phyloP scores from a whole-genome alignment of 1,140 invertebrate species.

The Orchesella cincta region DNA sequence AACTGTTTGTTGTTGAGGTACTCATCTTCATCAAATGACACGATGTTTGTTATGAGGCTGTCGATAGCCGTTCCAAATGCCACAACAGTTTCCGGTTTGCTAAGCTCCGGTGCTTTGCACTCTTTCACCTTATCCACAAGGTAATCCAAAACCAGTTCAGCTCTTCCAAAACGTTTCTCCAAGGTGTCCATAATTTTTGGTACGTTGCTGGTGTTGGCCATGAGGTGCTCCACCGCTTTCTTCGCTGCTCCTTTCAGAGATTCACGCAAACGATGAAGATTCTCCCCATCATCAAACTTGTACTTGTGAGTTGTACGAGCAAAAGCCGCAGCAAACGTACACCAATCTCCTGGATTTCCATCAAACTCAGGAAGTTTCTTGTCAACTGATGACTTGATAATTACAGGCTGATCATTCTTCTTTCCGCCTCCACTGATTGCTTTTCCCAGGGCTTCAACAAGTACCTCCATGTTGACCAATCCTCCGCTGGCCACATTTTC shows the following conservation, averaged over 20 bases:
- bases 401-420: no score
- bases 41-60: conserved; percentile 3
- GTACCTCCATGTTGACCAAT: no score
- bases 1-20: not conserved
- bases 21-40: not conserved
- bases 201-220: not conserved
- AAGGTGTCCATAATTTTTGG: not conserved
- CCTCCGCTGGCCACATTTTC: no score
- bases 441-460: no score
- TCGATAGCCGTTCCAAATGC: not conserved
- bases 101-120: not conserved
- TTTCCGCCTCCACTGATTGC: no score
- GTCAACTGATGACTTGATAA: no score
- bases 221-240: not conserved
- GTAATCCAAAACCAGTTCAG: not conserved
- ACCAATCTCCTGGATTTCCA: not conserved
- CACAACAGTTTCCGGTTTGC: conserved; percentile 6
- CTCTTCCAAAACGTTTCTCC: not conserved
- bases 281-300: conserved; percentile 6
- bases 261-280: not conserved
- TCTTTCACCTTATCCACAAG: not conserved
- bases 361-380: no score
- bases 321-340: not conserved
- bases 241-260: conserved; percentile 24
- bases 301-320: not conserved